Conservation (phyloP, 2,888 invertebrate genomes). For the Drosophila kuntzei region DNA sequence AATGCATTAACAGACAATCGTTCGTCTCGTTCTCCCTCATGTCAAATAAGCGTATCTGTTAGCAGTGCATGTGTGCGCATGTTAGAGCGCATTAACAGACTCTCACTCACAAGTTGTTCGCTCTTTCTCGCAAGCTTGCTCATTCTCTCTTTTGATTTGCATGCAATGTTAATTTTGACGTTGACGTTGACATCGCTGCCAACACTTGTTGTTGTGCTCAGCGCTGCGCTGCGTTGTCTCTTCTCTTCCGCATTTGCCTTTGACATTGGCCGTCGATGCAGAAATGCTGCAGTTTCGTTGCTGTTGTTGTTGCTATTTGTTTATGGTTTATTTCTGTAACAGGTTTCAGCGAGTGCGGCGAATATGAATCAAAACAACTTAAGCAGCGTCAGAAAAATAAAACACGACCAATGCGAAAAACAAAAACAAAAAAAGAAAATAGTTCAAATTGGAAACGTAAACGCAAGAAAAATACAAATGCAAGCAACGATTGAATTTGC, state of each 20-base stretch:
- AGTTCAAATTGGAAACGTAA: slow-evolving; percentile 37
- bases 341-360: slow-evolving; percentile 51
- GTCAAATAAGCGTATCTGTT: neutral
- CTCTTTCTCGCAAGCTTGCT: slow-evolving; percentile 1
- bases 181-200: slow-evolving; percentile 39
- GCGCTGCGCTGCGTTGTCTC: slow-evolving; percentile 10
- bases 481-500: slow-evolving; percentile 13
- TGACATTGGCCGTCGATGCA: slow-evolving; percentile 39
- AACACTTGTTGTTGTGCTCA: slow-evolving; percentile 53
- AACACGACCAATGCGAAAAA: neutral
- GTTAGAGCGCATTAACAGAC: slow-evolving; percentile 8
- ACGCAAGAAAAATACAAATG: slow-evolving; percentile 19
- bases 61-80: neutral
- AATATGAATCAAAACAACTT: slow-evolving; percentile 43
- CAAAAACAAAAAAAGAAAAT: neutral
- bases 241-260: slow-evolving; percentile 52
- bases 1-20: neutral
- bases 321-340: slow-evolving; percentile 68
- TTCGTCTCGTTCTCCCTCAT: neutral
- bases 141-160: slow-evolving; percentile 3
- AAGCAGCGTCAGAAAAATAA: slow-evolving; percentile 11
- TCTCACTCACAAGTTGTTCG: neutral
- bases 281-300: slow-evolving; percentile 12
- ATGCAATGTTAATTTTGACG: slow-evolving; percentile 46
- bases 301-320: slow-evolving; percentile 28